Percentiles rank a stretch among this genome's conserved stretches.
Evolutionary conservation across 2,888 invertebrate genomes (phyloP).

Genomic region (Melanostoma scalare): DNA sequence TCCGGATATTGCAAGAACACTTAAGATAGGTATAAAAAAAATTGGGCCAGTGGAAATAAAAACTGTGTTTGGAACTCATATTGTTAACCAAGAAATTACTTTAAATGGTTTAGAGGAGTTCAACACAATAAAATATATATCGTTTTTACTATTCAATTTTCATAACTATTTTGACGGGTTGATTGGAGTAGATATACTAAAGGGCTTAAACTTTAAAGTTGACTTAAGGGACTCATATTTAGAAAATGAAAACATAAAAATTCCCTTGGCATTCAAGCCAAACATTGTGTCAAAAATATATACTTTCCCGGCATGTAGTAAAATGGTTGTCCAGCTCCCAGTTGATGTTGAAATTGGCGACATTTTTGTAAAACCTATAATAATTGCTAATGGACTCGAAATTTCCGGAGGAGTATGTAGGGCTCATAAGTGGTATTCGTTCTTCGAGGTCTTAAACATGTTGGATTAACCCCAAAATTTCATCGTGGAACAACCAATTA

Average conservation of each 20-base stretch:
- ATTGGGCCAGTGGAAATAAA: conserved; percentile 32
- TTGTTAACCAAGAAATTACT: conserved; percentile 17
- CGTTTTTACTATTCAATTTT: conserved; percentile 40
- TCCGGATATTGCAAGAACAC: conserved; percentile 23
- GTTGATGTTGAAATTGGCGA: conserved; percentile 53
- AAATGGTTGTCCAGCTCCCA: conserved; percentile 49
- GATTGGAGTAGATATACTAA: conserved; percentile 7
- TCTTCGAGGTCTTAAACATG: conserved; percentile 44
- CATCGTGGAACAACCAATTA: conserved; percentile 57
- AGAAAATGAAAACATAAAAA: conserved; percentile 18
- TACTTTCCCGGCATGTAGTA: conserved; percentile 26
- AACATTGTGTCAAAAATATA: conserved; percentile 49
- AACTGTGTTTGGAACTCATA: conserved; percentile 25
- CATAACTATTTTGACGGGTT: conserved; percentile 23
- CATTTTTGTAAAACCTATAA: conserved; percentile 39
- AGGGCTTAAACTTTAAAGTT: neutral
- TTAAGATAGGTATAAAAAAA: neutral
- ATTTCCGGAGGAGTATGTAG: conserved; percentile 55
- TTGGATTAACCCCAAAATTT: conserved; percentile 35
- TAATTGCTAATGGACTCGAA: conserved; percentile 19
- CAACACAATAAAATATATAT: conserved; percentile 38
- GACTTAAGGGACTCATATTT: conserved; percentile 10
- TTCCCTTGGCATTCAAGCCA: conserved; percentile 41
- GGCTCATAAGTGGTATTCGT: conserved; percentile 34
- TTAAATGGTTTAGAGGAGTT: conserved; percentile 47